Conservation (phyloP, 2,888 invertebrate species). For the Stictocephala bisonia region DNA sequence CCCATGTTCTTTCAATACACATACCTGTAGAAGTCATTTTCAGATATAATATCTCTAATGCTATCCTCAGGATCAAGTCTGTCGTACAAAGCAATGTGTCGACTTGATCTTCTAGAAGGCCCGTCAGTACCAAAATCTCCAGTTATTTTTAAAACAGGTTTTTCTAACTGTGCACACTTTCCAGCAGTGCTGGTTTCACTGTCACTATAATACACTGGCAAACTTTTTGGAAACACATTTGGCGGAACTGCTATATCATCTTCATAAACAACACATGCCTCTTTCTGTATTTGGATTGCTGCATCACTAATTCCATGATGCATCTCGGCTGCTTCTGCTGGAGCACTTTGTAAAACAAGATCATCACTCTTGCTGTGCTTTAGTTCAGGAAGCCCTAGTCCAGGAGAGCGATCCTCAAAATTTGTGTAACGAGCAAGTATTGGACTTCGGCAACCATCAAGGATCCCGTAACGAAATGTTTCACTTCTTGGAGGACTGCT, state of each 20-base stretch:
- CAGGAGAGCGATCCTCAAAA: constrained; percentile 51
- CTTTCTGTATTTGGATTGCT: constrained; percentile 58
- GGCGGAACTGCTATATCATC: constrained; percentile 56
- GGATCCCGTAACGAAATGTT: constrained; percentile 50
- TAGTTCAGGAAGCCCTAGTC: constrained; percentile 62
- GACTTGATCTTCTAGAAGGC: constrained; percentile 63
- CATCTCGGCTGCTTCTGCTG: constrained; percentile 64
- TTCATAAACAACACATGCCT: constrained; percentile 61
- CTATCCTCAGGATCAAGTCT: constrained; percentile 73
- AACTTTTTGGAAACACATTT: constrained; percentile 39
- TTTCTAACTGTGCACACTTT: constrained; percentile 51
- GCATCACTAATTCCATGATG: constrained; percentile 64
- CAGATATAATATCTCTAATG: constrained; percentile 72
- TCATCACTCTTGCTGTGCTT: constrained; percentile 69
- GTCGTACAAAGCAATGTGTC: constrained; percentile 66
- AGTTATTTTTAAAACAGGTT: constrained; percentile 58
- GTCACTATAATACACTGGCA: constrained; percentile 61
- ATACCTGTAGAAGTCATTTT: constrained; percentile 73
- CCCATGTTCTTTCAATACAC: too few species aligned
- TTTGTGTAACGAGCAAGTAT: constrained; percentile 53
- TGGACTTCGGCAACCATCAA: constrained; percentile 55
- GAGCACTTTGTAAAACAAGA: constrained; percentile 66
- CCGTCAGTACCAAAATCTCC: constrained; percentile 62
- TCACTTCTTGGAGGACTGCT: constrained; percentile 45
- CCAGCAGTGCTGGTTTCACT: constrained; percentile 54